Percentiles rank a stretch among this genome's conserved stretches.
Evolutionary conservation across 2,113 vertebrate species (phyloP).

Genomic region (Megatriorchis doriae): DNA sequence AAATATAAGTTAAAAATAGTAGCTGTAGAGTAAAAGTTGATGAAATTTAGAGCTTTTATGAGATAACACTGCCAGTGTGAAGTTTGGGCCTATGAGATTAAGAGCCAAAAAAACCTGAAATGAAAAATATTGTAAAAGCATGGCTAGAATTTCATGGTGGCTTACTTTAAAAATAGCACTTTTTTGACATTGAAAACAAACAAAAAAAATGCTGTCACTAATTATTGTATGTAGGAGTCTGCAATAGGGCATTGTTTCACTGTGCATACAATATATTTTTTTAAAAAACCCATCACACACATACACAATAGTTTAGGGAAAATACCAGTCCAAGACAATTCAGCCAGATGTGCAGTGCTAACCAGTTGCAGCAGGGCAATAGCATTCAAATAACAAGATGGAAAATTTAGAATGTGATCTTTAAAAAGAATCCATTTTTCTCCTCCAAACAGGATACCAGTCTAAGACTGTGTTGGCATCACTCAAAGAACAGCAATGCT

Average conservation of each 20-base stretch:
- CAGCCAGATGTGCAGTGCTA: slow-evolving; percentile 69
- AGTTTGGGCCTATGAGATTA: background rate
- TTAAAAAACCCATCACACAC: slow-evolving; percentile 6
- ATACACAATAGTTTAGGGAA: slow-evolving; percentile 67
- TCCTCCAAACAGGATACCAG: slow-evolving; percentile 38
- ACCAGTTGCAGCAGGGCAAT: slow-evolving; percentile 61
- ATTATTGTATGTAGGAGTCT: slow-evolving; percentile 61
- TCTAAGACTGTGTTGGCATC: background rate
- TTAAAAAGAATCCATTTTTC: slow-evolving; percentile 55
- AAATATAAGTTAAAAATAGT: slow-evolving; percentile 44
- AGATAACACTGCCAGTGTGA: slow-evolving; percentile 31
- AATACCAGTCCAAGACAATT: slow-evolving; percentile 64
- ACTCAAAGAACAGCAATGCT: background rate
- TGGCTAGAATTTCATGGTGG: slow-evolving; percentile 46
- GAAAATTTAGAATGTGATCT: slow-evolving; percentile 49
- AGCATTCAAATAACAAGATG: slow-evolving; percentile 46
- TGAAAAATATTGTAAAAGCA: slow-evolving; percentile 39
- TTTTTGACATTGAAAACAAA: slow-evolving; percentile 58
- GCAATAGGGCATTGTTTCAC: slow-evolving; percentile 55
- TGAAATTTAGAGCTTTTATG: slow-evolving; percentile 41
- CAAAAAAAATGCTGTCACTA: slow-evolving; percentile 38
- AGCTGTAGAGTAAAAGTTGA: background rate
- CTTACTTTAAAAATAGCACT: slow-evolving; percentile 62
- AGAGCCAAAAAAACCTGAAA: slow-evolving; percentile 1
- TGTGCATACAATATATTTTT: slow-evolving; percentile 49